These are phyloP conservation scores for Capreolus pygargus DNA, from an alignment of 2,113 vertebrate species.

Conservation along the genomic window DNA sequence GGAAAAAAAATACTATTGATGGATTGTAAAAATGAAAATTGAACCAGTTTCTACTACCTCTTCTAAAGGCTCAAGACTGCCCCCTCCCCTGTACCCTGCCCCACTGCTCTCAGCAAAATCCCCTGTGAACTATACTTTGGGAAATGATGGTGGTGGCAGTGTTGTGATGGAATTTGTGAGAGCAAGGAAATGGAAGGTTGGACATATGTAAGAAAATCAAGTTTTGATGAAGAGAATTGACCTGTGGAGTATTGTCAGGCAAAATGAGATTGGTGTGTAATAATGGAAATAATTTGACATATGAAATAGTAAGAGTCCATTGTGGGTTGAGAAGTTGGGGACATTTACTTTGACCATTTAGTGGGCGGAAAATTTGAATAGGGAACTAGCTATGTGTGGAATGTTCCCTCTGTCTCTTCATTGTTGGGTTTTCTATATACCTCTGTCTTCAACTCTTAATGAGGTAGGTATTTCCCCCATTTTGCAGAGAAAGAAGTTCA, in stretches of 20 bases:
- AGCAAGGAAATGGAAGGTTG: neutral
- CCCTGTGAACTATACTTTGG: neutral
- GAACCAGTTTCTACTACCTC: neutral
- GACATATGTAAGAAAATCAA: neutral
- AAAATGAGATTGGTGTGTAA: neutral
- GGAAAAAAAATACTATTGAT: neutral
- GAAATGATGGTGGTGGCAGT: neutral
- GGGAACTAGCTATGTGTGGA: neutral
- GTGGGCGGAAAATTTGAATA: neutral
- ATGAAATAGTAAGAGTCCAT: neutral
- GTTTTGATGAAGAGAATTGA: conserved; percentile 6
- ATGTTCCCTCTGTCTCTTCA: neutral
- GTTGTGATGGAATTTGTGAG: neutral
- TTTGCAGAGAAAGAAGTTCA: neutral
- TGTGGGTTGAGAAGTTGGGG: neutral
- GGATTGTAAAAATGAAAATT: neutral
- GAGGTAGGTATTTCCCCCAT: neutral
- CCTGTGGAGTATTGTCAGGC: neutral
- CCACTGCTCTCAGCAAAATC: neutral
- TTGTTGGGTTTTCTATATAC: neutral
- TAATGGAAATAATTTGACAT: neutral
- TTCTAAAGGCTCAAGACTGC: neutral
- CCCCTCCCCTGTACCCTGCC: neutral
- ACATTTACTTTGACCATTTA: neutral
- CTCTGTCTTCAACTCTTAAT: neutral